Evolutionary conservation across 2,888 invertebrate genomes (phyloP).

Genomic region (Ceriagrion tenellum): DNA sequence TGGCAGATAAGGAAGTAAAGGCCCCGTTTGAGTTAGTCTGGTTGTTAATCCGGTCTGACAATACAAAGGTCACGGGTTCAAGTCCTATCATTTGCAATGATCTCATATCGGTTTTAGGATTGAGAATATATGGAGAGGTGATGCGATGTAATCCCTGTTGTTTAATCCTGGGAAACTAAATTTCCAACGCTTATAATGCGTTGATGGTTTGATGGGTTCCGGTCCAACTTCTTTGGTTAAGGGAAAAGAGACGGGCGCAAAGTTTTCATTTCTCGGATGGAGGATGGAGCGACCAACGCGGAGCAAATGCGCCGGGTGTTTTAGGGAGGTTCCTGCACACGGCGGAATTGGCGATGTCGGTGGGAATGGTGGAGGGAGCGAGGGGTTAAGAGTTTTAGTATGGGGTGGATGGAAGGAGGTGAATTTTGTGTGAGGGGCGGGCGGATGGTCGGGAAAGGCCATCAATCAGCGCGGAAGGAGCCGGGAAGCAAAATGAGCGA

Average conservation of each 20-base stretch:
- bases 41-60: too few relatives aligned
- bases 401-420: too few relatives aligned
- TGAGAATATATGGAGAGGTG: too few relatives aligned
- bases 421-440: neutral
- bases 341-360: neutral
- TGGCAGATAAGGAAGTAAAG: too few relatives aligned
- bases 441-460: neutral
- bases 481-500: neutral
- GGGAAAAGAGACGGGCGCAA: neutral
- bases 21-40: too few relatives aligned
- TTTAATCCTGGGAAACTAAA: too few relatives aligned
- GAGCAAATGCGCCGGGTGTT: neutral
- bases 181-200: too few relatives aligned
- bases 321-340: neutral
- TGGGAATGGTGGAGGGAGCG: neutral
- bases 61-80: too few relatives aligned
- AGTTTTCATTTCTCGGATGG: neutral
- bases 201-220: neutral
- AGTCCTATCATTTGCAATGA: too few relatives aligned
- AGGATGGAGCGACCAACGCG: neutral
- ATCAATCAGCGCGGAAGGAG: constrained; percentile 1
- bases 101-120: too few relatives aligned
- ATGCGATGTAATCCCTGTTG: too few relatives aligned
- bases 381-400: neutral
- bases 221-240: neutral